A percentile compares a stretch with the other conserved stretches of the same genome.
phyloP scores from a whole-genome alignment of 2,797 vertebrate genomes.

The Scolopax bukidnonensis region DNA sequence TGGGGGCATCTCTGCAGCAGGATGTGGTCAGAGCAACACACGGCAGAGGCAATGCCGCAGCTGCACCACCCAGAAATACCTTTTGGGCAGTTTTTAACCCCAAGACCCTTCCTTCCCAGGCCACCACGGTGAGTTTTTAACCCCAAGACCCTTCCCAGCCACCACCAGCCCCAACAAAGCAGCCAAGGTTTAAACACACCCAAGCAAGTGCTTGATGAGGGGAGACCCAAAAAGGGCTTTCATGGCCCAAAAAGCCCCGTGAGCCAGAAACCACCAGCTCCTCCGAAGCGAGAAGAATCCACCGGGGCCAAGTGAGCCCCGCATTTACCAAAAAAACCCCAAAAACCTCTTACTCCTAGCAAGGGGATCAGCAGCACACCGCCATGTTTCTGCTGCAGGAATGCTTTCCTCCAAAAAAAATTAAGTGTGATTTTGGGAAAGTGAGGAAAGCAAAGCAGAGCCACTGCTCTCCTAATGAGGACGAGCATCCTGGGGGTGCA shows the following conservation, averaged over 20 bases:
- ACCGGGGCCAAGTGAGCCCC: background rate
- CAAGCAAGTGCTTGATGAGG: background rate
- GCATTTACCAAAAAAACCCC: no score
- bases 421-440: background rate
- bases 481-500: background rate
- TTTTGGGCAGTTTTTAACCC: background rate
- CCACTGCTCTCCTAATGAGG: fast-evolving
- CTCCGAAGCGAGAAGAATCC: background rate
- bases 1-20: background rate
- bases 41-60: background rate
- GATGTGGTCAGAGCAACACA: fast-evolving
- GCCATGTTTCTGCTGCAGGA: fast-evolving
- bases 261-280: background rate
- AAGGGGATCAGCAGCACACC: background rate
- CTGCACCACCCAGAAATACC: fast-evolving
- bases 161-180: fast-evolving
- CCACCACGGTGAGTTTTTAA: fast-evolving
- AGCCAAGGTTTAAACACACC: background rate
- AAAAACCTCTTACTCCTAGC: background rate
- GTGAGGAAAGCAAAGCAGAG: background rate
- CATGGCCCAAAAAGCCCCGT: background rate
- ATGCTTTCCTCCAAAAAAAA: background rate
- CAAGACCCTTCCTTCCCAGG: no score
- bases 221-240: background rate
- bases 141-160: fast-evolving